A percentile compares a stretch with the other conserved stretches of the same genome.
Evolutionary conservation across 2,888 invertebrate species (phyloP).

Genomic region (Drymonia ruficornis): DNA sequence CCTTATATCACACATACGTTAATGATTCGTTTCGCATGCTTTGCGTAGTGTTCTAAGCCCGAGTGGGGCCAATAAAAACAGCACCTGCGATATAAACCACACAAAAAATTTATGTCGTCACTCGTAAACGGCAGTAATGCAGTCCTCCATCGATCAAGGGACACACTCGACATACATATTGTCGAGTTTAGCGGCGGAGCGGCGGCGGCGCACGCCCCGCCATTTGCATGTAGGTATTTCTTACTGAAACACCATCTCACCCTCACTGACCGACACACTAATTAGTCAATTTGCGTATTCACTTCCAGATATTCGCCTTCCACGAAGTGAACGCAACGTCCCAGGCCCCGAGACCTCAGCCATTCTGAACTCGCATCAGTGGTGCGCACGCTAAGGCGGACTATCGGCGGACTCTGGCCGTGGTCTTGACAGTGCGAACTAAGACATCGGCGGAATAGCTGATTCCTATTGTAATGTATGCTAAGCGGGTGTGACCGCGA

Average conservation of each 20-base stretch:
- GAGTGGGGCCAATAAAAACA: conserved; percentile 31
- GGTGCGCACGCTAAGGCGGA: conserved; percentile 32
- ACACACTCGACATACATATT: conserved; percentile 48
- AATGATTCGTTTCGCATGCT: neutral
- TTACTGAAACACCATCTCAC: conserved; percentile 7
- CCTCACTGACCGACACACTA: conserved; percentile 63
- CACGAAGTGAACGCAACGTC: conserved; percentile 12
- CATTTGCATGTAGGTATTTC: neutral
- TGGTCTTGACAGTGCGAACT: conserved; percentile 51
- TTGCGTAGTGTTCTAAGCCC: conserved; percentile 7
- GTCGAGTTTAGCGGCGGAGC: conserved; percentile 22
- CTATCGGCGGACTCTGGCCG: conserved; percentile 26
- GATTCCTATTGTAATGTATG: conserved; percentile 80
- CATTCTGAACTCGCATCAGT: conserved; percentile 27
- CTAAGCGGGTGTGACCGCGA: conserved; percentile 70
- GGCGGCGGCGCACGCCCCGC: conserved; percentile 5
- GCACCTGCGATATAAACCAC: conserved; percentile 52
- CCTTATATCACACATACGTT: too few relatives aligned
- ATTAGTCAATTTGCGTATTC: conserved; percentile 79
- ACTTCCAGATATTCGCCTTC: conserved; percentile 42
- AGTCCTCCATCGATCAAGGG: conserved; percentile 39
- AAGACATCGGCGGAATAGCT: conserved; percentile 68
- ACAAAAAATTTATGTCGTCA: conserved; percentile 47
- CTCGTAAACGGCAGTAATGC: conserved; percentile 43
- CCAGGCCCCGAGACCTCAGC: conserved; percentile 13